phyloP scores from a whole-genome alignment of 2,888 invertebrate species.

The Acanthosepion esculentum region DNA sequence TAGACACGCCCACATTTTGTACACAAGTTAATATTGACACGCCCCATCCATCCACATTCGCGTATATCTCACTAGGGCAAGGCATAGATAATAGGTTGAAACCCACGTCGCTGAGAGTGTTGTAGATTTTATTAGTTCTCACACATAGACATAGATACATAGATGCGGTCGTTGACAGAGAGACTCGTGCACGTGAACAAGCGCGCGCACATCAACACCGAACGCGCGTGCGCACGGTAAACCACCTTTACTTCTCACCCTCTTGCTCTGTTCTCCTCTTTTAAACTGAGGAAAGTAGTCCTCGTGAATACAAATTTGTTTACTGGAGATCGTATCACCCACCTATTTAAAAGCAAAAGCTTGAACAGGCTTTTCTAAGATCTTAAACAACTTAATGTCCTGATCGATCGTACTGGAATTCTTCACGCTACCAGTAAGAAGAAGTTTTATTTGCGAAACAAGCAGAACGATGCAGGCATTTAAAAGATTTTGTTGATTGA shows the following conservation, averaged over 20 bases:
- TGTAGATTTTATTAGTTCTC: background rate
- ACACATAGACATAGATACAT: background rate
- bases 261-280: background rate
- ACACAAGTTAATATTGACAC: slow-evolving; percentile 4
- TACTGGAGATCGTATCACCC: background rate
- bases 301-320: background rate
- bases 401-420: background rate
- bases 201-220: background rate
- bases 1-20: slow-evolving; percentile 18
- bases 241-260: background rate
- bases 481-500: background rate
- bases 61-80: background rate
- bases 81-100: background rate
- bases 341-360: background rate
- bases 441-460: background rate
- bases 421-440: background rate
- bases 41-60: background rate
- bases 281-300: background rate
- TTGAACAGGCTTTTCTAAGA: background rate
- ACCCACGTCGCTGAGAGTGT: background rate
- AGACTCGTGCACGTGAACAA: slow-evolving; percentile 34
- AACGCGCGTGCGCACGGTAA: background rate
- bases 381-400: background rate
- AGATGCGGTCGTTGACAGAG: background rate
- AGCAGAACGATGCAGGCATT: background rate